A percentile compares a stretch with the other conserved stretches of the same genome.
phyloP scores from a whole-genome alignment of 2,888 invertebrate genomes.

The Ptycholaimellus sp. region DNA sequence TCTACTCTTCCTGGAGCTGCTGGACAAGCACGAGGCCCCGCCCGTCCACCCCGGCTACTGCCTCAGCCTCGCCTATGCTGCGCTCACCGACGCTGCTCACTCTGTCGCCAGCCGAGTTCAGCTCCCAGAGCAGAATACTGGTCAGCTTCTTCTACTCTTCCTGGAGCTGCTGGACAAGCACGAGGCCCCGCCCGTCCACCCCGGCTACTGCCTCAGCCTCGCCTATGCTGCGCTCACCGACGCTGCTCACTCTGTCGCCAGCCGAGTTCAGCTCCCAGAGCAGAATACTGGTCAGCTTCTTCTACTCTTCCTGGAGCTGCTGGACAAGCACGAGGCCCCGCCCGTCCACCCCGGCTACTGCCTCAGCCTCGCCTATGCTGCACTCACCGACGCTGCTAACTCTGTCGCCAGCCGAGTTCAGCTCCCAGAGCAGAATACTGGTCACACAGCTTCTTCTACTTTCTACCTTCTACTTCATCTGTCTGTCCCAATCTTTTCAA shows the following conservation, averaged over 20 bases:
- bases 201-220: conserved; percentile 85
- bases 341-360: conserved; percentile 86
- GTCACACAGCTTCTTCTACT: too few species aligned
- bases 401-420: too few species aligned
- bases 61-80: conserved; percentile 76
- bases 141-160: too few species aligned
- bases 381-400: conserved; percentile 66
- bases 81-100: conserved; percentile 66
- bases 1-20: conserved; percentile 83
- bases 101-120: too few species aligned
- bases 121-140: too few species aligned
- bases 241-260: conserved; percentile 58
- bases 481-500: too few species aligned
- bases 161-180: conserved; percentile 83
- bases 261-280: too few species aligned
- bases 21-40: conserved; percentile 82
- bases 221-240: conserved; percentile 79
- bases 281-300: too few species aligned
- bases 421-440: too few species aligned
- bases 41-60: conserved; percentile 86
- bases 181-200: conserved; percentile 75
- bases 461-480: too few species aligned
- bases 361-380: conserved; percentile 76
- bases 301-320: conserved; percentile 83
- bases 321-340: conserved; percentile 82